phyloP scores from a whole-genome alignment of 2,888 invertebrate species.

The Camponotus fellah region DNA sequence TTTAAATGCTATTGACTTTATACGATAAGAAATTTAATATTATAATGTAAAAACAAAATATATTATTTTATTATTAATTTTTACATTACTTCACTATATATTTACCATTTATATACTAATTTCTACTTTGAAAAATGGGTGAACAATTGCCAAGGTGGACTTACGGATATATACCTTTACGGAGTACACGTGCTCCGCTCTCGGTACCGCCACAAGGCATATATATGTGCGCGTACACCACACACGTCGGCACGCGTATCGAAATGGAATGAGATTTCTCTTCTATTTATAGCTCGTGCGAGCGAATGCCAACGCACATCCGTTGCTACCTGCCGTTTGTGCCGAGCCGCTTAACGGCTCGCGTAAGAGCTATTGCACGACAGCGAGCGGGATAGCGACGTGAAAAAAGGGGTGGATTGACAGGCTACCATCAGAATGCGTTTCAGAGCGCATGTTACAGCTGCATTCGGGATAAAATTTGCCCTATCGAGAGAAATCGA shows the following conservation, averaged over 20 bases:
- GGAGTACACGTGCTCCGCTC: conserved; percentile 33
- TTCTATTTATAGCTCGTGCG: conserved; percentile 83
- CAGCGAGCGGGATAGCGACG: conserved; percentile 32
- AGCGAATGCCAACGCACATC: conserved; percentile 81
- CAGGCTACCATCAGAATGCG: background rate
- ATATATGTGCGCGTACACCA: conserved; percentile 21
- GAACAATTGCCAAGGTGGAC: conserved; percentile 50
- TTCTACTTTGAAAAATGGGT: conserved; percentile 35
- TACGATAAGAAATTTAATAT: no score
- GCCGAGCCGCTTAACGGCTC: conserved; percentile 56
- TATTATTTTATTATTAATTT: background rate
- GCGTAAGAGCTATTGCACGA: conserved; percentile 46
- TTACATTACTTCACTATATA: no score
- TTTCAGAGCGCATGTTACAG: background rate
- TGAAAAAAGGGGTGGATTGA: conserved; percentile 29
- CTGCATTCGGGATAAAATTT: conserved; percentile 15
- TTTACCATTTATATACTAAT: no score
- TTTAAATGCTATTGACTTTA: background rate
- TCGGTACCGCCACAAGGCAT: background rate
- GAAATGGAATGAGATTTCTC: conserved; percentile 85
- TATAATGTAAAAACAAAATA: background rate
- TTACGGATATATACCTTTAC: conserved; percentile 22
- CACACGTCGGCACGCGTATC: conserved; percentile 78
- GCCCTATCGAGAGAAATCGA: background rate
- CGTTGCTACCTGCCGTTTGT: conserved; percentile 82